These are phyloP conservation scores for Drosophila lini DNA, from an alignment of 1,140 invertebrate species.

Conservation along the genomic window DNA sequence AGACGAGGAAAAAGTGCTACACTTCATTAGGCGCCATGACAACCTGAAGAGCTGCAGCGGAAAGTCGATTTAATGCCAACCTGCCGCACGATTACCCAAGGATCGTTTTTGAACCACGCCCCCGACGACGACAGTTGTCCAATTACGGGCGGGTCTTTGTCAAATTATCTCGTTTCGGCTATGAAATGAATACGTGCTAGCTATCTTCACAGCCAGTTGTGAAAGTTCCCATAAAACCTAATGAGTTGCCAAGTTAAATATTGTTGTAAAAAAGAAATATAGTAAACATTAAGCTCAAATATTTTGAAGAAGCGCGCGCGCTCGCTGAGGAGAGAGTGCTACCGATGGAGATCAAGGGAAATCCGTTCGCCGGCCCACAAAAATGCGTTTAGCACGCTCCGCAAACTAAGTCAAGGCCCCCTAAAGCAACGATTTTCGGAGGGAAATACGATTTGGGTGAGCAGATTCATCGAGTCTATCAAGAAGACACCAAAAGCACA, in stretches of 20 bases:
- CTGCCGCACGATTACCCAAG: slow-evolving; percentile 37
- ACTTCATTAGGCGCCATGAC: slow-evolving; percentile 70
- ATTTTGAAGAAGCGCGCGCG: slow-evolving; percentile 12
- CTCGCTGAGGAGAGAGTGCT: slow-evolving; percentile 9
- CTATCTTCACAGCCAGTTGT: slow-evolving; percentile 37
- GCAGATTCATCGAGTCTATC: slow-evolving; percentile 33
- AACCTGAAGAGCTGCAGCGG: slow-evolving; percentile 35
- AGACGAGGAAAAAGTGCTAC: slow-evolving; percentile 47
- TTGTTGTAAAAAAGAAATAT: slow-evolving; percentile 18
- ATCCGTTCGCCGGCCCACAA: slow-evolving; percentile 32
- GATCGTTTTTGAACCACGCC: slow-evolving; percentile 29
- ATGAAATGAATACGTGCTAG: slow-evolving; percentile 37
- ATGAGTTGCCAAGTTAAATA: slow-evolving; percentile 45
- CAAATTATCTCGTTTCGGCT: slow-evolving; percentile 40
- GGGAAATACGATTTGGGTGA: slow-evolving; percentile 27
- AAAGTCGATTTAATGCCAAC: slow-evolving; percentile 25
- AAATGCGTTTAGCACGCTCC: slow-evolving; percentile 41
- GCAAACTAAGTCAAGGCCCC: slow-evolving; percentile 48
- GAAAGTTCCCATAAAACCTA: slow-evolving; percentile 50
- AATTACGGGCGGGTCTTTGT: slow-evolving; percentile 38
- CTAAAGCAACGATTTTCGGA: slow-evolving; percentile 24
- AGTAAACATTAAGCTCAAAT: slow-evolving; percentile 28
- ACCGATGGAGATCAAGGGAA: slow-evolving; percentile 21
- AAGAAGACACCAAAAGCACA: background rate
- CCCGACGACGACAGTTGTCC: slow-evolving; percentile 20